Evolutionary conservation across 53 echinoderm and acorn worm species (phyloP), one percentile per base, ranked within the genome.

Genomic region (Holothuria scabra): DNA sequence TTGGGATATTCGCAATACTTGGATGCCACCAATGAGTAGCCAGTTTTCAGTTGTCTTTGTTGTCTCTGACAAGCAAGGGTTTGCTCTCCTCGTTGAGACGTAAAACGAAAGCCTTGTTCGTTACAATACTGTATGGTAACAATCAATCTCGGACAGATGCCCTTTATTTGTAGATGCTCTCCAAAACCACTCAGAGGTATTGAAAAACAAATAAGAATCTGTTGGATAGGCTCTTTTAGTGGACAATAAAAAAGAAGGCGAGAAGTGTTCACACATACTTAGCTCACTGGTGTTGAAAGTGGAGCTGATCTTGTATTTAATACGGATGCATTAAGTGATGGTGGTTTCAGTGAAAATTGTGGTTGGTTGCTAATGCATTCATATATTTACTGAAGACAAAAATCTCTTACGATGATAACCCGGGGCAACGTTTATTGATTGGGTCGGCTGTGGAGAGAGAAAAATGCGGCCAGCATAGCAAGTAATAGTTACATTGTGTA

Each of bases 121-220:
- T 16, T 48, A 41, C 49, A 72, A 26, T n/a, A n/a, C n/a, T n/a
- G n/a, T 72, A 72, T 44, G 25, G 46, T 48, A 72, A 72, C 46
- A 23, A 72, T 72, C 72, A 44, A 44, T 72, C 46, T 9, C 24
- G 18, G 41, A 28, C 72, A 72, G 72, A 72, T 72, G 72, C 72
- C 48, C 6, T 48, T 72, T 72, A 72, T 72, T 72, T 72, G 48
- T 48, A 21, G 46, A 46, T 48, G 44, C 72, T 72, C 72, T 72
- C 72, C 72, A 34, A 72, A 72, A 72, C 44, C 72, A 72, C 72
- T 72, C 72, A 46, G 46, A 23, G 25, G 44, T 72, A 72, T 72
- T 72, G 72, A 48, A 72, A 44, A 72, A 72, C 72, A 72, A 72
- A 72, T 72, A 72, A 72, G 48, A 72, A 20, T 16, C 48, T 44